These are phyloP conservation scores for Adela reaumurella DNA, from an alignment of 2,888 invertebrate species.

Conservation along the genomic window DNA sequence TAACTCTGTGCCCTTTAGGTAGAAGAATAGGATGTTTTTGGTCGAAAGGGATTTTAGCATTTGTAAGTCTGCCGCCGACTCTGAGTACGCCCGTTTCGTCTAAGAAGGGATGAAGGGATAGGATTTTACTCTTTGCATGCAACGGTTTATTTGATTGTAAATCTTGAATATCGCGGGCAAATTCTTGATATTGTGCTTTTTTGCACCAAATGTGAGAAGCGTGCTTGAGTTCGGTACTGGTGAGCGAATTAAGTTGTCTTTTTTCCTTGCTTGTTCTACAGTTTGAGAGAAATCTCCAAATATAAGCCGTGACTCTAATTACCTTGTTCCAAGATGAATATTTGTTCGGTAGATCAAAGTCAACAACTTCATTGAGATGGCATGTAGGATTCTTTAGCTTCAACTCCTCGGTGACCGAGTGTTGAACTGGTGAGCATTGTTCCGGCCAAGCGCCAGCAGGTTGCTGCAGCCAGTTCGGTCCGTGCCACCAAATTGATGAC, in stretches of 20 bases:
- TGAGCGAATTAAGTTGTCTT: background rate
- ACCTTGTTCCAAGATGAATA: background rate
- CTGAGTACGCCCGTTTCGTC: constrained; percentile 1
- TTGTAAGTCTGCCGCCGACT: constrained; percentile 1
- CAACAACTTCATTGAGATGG: background rate
- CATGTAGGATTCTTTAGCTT: background rate
- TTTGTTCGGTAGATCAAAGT: background rate
- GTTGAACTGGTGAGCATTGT: background rate
- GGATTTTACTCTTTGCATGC: background rate
- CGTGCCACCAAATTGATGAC: constrained; percentile 10
- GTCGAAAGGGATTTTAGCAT: background rate
- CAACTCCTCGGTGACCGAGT: background rate
- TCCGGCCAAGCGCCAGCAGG: background rate
- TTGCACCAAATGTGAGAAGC: background rate
- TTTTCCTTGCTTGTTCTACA: background rate
- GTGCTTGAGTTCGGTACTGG: background rate
- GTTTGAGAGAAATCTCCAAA: background rate
- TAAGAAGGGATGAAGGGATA: background rate
- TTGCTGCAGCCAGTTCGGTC: constrained; percentile 6
- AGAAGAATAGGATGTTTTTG: constrained; percentile 4
- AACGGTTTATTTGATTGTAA: background rate
- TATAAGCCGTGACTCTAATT: background rate
- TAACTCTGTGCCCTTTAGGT: background rate
- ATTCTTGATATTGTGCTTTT: background rate
- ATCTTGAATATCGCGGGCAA: background rate